Evolutionary conservation across 2,888 invertebrate species (phyloP), one percentile per base, ranked within the genome.

Genomic region (Clunio marinus): DNA sequence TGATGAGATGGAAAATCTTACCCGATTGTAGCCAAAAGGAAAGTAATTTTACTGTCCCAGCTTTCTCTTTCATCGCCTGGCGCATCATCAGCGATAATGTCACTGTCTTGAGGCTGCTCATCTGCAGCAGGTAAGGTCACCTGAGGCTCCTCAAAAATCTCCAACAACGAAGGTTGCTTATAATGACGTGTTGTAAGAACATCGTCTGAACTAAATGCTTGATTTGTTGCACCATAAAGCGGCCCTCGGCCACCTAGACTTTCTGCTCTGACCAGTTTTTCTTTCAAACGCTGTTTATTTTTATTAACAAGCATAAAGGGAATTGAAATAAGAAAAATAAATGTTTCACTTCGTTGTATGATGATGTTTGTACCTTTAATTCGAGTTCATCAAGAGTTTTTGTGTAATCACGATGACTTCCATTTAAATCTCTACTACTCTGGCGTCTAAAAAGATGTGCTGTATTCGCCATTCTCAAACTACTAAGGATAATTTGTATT

Each of bases 41-140:
- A 96, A 62, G 95, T 95, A 69, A 95, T 81, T 78, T 94, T 94
- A 77, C 89, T 93, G 77, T 94, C 94, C 94, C 94, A 95, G 58
- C 91, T 91, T 77, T 94, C 94, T 51, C 94, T 81, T 73, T 91
- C 91, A 41, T 88, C 75, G 87, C 88, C 1, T 88, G 87, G 86
- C 71, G 87, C 83, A 66, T 77, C 77, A 69, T 75, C 75, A 65
- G 72, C 70, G 3, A 62, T 68, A 59, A 63, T 66, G n/a, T 62
- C 27, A 20, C 80, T 83, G 73, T 84, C 85, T 1, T 85, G 87
- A 73, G 85, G 86, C 2, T 76, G 77, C 75, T 81, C 76, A 74
- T 80, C 76, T 57, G 80, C 81, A n/a, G 85, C 86, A 80, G 80
- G 0, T 81, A 73, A 74, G 51, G 32, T 65, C 67, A 72, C 57